phyloP scores from a whole-genome alignment of 2,888 invertebrate genomes.

The Chrysolina oricalcia region DNA sequence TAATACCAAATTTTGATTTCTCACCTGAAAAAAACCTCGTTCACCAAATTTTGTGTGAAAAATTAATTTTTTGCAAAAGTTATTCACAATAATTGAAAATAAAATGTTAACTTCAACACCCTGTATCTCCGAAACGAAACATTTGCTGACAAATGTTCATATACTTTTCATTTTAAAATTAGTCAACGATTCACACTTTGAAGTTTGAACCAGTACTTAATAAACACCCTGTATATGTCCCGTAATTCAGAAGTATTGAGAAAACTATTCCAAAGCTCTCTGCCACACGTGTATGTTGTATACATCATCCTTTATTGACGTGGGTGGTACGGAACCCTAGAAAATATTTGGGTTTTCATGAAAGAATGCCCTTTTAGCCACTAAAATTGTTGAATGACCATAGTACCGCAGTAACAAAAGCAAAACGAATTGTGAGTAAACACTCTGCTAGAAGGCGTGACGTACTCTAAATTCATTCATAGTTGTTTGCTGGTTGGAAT shows the following conservation, averaged over 20 bases:
- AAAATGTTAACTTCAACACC: too few relatives aligned
- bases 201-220: too few relatives aligned
- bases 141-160: too few relatives aligned
- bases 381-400: slow-evolving; percentile 38
- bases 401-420: slow-evolving; percentile 38
- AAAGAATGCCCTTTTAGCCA: slow-evolving; percentile 33
- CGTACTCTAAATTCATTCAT: slow-evolving; percentile 38
- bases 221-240: too few relatives aligned
- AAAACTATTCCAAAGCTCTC: neutral
- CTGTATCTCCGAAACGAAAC: too few relatives aligned
- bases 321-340: slow-evolving; percentile 36
- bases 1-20: too few relatives aligned
- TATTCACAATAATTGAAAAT: too few relatives aligned
- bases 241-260: neutral
- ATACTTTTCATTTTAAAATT: too few relatives aligned
- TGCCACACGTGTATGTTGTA: neutral
- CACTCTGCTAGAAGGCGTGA: slow-evolving; percentile 37
- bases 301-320: slow-evolving; percentile 30
- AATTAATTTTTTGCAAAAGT: too few relatives aligned
- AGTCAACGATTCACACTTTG: too few relatives aligned
- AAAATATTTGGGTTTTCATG: slow-evolving; percentile 36
- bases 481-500: slow-evolving; percentile 19
- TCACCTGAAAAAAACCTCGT: too few relatives aligned
- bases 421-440: slow-evolving; percentile 41
- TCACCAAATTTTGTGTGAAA: too few relatives aligned